Evolutionary conservation across 2,888 invertebrate species (phyloP).

Genomic region (Papilio protenor): DNA sequence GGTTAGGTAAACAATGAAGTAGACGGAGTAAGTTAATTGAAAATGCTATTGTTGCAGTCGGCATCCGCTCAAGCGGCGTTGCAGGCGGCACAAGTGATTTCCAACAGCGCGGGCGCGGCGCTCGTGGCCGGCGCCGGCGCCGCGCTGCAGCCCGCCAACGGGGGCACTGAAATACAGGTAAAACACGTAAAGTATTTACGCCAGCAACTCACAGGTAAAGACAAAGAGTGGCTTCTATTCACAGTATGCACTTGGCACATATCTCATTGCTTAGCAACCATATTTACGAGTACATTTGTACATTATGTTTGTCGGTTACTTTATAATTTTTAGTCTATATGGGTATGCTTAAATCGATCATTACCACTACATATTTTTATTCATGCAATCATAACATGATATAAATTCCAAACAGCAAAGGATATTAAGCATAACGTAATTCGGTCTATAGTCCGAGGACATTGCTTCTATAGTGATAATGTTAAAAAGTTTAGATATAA

Average conservation of each 20-base stretch:
- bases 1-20: not conserved
- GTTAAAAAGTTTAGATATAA: not conserved
- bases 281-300: not conserved
- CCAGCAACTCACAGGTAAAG: not conserved
- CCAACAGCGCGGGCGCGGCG: constrained; percentile 85
- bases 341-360: no score
- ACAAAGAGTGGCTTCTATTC: not conserved
- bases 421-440: no score
- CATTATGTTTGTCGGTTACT: not conserved
- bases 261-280: not conserved
- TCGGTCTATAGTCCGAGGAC: not conserved
- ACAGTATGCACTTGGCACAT: not conserved
- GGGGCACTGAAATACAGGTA: constrained; percentile 84
- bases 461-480: not conserved
- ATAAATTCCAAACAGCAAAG: not conserved
- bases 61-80: constrained; percentile 93
- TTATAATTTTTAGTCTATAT: not conserved
- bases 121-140: constrained; percentile 87
- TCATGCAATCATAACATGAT: not conserved
- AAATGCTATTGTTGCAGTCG: constrained; percentile 85
- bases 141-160: constrained; percentile 84
- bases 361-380: no score
- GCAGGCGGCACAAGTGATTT: constrained; percentile 92
- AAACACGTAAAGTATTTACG: not conserved
- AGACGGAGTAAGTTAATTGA: constrained; percentile 47